phyloP scores from a whole-genome alignment of 2,797 vertebrate species.

The Manis javanica region DNA sequence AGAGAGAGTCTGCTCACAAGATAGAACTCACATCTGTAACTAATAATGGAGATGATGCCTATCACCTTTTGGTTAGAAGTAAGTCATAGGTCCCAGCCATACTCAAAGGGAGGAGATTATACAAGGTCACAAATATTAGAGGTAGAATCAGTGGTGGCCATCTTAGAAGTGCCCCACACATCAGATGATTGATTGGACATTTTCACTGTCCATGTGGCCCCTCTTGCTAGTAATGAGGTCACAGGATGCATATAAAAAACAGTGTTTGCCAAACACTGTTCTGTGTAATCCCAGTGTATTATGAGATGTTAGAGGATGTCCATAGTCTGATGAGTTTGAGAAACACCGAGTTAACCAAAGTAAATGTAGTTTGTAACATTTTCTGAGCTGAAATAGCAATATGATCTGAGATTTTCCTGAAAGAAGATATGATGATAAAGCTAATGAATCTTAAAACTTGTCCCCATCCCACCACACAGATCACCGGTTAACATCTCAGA shows the following conservation, averaged over 20 bases:
- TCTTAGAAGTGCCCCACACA: neutral
- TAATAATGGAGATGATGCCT: neutral
- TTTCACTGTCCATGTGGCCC: neutral
- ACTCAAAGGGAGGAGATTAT: neutral
- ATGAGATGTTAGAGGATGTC: neutral
- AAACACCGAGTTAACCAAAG: neutral
- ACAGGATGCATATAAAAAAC: neutral
- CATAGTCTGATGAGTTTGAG: neutral
- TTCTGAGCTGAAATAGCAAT: neutral
- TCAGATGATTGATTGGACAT: neutral
- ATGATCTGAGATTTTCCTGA: neutral
- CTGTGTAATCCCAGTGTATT: neutral
- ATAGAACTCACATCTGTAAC: neutral
- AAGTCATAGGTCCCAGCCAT: neutral
- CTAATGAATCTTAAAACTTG: neutral
- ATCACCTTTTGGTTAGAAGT: neutral
- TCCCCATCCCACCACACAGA: too few species aligned
- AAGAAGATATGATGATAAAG: neutral
- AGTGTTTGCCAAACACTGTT: neutral
- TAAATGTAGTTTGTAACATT: neutral
- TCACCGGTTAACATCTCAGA: neutral
- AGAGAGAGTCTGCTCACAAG: neutral
- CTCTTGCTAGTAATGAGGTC: neutral
- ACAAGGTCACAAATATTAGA: neutral
- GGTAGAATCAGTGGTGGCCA: too few species aligned